phyloP scores from a whole-genome alignment of 2,797 vertebrate genomes.

The Sorex maritimensis region DNA sequence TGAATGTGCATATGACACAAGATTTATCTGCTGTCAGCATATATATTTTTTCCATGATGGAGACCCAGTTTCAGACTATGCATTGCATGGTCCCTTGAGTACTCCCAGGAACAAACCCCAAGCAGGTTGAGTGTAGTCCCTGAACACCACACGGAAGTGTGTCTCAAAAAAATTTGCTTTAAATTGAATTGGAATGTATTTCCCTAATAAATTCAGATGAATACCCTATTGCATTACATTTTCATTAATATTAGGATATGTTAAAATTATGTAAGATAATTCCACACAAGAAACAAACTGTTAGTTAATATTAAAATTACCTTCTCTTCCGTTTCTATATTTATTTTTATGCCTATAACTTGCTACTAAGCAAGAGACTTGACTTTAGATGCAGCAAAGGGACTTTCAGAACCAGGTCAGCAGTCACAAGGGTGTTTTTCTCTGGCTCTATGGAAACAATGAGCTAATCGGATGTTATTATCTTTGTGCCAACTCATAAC shows the following conservation, averaged over 20 bases:
- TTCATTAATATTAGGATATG: neutral
- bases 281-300: neutral
- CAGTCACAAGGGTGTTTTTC: conserved; percentile 76
- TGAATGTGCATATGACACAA: neutral
- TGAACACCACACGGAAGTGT: neutral
- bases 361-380: conserved; percentile 61
- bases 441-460: conserved; percentile 71
- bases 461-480: conserved; percentile 80
- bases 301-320: neutral
- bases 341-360: conserved; percentile 18
- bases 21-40: neutral
- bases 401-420: conserved; percentile 80
- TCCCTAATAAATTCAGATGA: conserved; percentile 8
- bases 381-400: conserved; percentile 59
- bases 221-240: conserved; percentile 5
- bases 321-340: conserved; percentile 31
- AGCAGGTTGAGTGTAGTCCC: too few species aligned
- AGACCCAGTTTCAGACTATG: too few species aligned
- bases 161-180: conserved; percentile 67
- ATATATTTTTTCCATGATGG: too few species aligned
- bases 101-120: neutral
- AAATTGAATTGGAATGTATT: neutral
- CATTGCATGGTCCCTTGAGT: neutral
- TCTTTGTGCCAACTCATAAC: conserved; percentile 56
- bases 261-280: neutral